phyloP scores from a whole-genome alignment of 2,797 vertebrate genomes.

The Tauraco hartlaubi region DNA sequence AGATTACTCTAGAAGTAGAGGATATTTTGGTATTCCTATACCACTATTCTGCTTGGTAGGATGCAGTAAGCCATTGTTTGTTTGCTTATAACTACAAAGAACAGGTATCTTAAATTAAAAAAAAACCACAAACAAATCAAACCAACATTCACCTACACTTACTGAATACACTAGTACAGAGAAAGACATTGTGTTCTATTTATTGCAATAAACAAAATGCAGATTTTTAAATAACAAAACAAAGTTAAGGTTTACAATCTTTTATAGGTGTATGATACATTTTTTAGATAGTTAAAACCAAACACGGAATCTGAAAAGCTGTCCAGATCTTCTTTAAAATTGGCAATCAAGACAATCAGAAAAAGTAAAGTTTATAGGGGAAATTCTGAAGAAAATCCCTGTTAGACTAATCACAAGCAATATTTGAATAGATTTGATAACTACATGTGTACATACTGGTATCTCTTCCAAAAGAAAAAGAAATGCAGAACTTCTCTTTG shows the following conservation, averaged over 20 bases:
- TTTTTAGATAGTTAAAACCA: neutral
- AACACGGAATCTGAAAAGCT: neutral
- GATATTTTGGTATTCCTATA: neutral
- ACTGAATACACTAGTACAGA: neutral
- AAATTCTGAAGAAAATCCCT: neutral
- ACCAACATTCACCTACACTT: neutral
- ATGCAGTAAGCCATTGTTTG: neutral
- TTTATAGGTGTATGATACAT: neutral
- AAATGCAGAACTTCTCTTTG: neutral
- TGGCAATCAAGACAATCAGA: neutral
- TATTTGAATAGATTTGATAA: neutral
- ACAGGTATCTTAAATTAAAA: neutral
- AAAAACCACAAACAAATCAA: neutral
- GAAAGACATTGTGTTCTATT: neutral
- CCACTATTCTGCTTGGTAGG: neutral
- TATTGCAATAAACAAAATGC: neutral
- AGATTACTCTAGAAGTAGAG: neutral
- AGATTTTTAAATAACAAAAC: neutral
- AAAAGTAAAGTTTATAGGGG: neutral
- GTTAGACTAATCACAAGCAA: neutral
- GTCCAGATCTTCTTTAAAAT: neutral
- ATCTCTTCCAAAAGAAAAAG: neutral
- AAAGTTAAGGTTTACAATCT: neutral
- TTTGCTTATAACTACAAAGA: neutral
- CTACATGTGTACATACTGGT: neutral